A percentile compares a stretch with the other conserved stretches of the same genome.
Evolutionary conservation across 2,113 vertebrate genomes (phyloP).

Genomic region (Cyrtonyx montezumae): DNA sequence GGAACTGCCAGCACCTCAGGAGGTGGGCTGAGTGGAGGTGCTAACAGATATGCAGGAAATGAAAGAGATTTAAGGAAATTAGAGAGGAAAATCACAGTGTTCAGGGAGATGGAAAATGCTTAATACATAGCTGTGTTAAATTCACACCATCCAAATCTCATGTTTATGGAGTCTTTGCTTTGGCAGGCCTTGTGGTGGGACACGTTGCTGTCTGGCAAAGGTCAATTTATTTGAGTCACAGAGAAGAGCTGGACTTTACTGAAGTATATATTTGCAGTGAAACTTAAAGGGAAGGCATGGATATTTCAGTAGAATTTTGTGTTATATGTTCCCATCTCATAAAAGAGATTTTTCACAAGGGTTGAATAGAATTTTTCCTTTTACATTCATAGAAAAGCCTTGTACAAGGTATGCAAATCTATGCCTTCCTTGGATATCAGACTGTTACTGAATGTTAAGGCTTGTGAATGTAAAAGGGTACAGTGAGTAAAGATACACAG

Average conservation of each 20-base stretch:
- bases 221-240: not conserved
- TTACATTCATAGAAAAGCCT: not conserved
- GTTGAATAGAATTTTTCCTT: not conserved
- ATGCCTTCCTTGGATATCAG: not conserved
- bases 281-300: not conserved
- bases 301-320: not conserved
- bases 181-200: not conserved
- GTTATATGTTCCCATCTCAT: not conserved
- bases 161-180: not conserved
- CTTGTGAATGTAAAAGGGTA: not conserved
- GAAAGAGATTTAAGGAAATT: not conserved
- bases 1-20: not conserved
- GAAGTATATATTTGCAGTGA: not conserved
- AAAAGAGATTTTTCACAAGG: not conserved
- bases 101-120: not conserved
- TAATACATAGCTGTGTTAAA: not conserved
- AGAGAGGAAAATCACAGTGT: not conserved
- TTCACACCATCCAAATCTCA: not conserved
- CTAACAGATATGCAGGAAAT: not conserved
- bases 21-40: not conserved
- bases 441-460: not conserved
- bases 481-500: not conserved
- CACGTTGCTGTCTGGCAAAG: not conserved
- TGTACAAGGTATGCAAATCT: not conserved
- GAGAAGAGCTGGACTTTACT: not conserved